These are phyloP conservation scores for Xiphydria camelus DNA, from an alignment of 2,888 invertebrate genomes.

Conservation along the genomic window DNA sequence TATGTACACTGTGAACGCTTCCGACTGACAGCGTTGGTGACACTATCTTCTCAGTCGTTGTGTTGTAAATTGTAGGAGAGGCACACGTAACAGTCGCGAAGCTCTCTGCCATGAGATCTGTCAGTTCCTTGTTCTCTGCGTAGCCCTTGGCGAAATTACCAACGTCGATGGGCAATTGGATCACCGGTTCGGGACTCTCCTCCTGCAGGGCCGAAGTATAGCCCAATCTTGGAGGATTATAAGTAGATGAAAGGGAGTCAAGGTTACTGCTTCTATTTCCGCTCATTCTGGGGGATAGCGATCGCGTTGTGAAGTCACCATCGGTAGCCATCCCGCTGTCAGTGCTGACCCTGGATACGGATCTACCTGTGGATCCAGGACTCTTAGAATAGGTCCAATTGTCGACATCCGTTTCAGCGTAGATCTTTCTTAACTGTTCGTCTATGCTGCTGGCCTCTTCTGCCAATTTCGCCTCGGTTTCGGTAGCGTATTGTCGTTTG, in stretches of 20 bases:
- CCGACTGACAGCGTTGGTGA: slow-evolving; percentile 69
- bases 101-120: slow-evolving; percentile 59
- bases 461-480: slow-evolving; percentile 65
- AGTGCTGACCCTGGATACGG: slow-evolving; percentile 55
- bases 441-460: slow-evolving; percentile 71
- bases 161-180: slow-evolving; percentile 62
- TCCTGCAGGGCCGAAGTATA: slow-evolving; percentile 70
- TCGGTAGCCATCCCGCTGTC: slow-evolving; percentile 67
- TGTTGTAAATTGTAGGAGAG: slow-evolving; percentile 61
- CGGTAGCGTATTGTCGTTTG: slow-evolving; percentile 57
- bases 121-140: slow-evolving; percentile 58
- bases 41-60: slow-evolving; percentile 61
- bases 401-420: slow-evolving; percentile 65
- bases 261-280: slow-evolving; percentile 45
- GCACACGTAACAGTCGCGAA: slow-evolving; percentile 60
- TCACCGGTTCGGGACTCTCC: slow-evolving; percentile 49
- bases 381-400: slow-evolving; percentile 73
- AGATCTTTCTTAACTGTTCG: slow-evolving; percentile 71
- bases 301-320: slow-evolving; percentile 61
- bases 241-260: slow-evolving; percentile 47
- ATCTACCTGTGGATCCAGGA: slow-evolving; percentile 60
- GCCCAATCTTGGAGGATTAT: slow-evolving; percentile 60
- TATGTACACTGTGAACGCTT: slow-evolving; percentile 57
- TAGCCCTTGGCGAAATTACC: slow-evolving; percentile 65
- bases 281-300: slow-evolving; percentile 52